phyloP scores from a whole-genome alignment of 2,113 vertebrate species.

The Eulemur macaco region DNA sequence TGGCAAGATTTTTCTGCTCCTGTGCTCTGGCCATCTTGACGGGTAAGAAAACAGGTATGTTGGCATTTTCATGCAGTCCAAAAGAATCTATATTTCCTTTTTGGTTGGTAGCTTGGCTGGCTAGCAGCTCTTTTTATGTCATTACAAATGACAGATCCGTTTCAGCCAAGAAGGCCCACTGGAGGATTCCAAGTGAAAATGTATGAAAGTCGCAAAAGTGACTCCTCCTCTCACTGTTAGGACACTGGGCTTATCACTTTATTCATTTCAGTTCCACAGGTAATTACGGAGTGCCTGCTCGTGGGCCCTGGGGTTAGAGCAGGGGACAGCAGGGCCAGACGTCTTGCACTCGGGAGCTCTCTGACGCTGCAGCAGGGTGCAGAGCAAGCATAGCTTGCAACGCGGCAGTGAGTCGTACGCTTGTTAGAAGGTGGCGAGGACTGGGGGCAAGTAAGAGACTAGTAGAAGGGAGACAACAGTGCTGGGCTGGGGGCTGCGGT shows the following conservation, averaged over 20 bases:
- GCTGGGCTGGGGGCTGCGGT: too few relatives aligned
- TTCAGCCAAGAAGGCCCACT: not conserved
- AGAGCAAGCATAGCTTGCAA: accelerated
- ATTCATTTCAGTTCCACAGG: not conserved
- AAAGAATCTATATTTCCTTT: not conserved
- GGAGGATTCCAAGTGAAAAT: not conserved
- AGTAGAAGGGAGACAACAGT: not conserved
- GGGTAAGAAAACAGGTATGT: too few relatives aligned
- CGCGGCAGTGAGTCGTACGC: not conserved
- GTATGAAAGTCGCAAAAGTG: not conserved
- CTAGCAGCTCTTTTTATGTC: not conserved
- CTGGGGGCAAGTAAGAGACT: not conserved
- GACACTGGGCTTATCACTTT: not conserved
- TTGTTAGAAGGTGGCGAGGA: too few relatives aligned
- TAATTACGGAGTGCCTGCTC: not conserved
- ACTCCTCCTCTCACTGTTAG: not conserved
- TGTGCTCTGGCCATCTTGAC: not conserved
- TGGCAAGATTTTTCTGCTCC: not conserved
- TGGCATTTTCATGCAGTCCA: not conserved
- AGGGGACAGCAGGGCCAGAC: not conserved
- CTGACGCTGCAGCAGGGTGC: too few relatives aligned
- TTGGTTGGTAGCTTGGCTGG: not conserved
- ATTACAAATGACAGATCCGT: not conserved
- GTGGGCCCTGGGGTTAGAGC: not conserved
- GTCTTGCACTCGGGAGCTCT: not conserved